Base-by-base conservation (phyloP, 2,888 invertebrate genomes). In the Drosophila birchii region DNA sequence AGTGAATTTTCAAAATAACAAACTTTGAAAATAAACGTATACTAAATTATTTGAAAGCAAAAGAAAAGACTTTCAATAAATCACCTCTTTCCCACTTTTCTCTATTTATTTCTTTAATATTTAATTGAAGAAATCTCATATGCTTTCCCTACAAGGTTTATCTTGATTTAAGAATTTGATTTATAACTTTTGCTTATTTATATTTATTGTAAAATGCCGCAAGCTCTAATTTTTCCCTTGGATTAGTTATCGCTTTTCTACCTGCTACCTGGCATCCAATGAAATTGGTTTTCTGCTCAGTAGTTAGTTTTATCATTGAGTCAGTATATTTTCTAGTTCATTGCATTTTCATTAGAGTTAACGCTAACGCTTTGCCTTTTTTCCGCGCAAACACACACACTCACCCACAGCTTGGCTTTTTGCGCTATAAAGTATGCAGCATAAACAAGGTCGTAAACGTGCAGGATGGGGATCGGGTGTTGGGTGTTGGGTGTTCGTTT, bases 361-460 rank as follows among this genome's bases (percentile, higher is more conserved):
- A 54, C 63, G 41, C 39, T 26, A 38, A 38, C 36, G 45, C 49
- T 55, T 53, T 43, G 41, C 44, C 49, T 45, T 73, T 60, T 20
- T 62, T 59, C 45, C 45, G 38, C 58, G 23, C 34, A 44, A 29
- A 29, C 71, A 44, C 60, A 54, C n/a, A n/a, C n/a, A n/a, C n/a
- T n/a, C n/a, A n/a, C 49, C 32, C 64, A 20, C 29, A 8, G 9
- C 5, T 36, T 38, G 6, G n/a, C 38, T n/a, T 47, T 29, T 54
- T 32, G 74, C 72, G 72, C 79, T 77, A 64, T 77, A 72, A 80
- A 71, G 83, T 83, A 86, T 83, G 80, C 86, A 78, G 67, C 80
- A 81, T 79, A 76, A 81, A 76, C 57, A 63, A 68, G 58, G 61
- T 78, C 72, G 81, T 83, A 83, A 82, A 78, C 78, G 79, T 80